phyloP scores from a whole-genome alignment of 2,888 invertebrate genomes.

The Pantelozetes paolii region DNA sequence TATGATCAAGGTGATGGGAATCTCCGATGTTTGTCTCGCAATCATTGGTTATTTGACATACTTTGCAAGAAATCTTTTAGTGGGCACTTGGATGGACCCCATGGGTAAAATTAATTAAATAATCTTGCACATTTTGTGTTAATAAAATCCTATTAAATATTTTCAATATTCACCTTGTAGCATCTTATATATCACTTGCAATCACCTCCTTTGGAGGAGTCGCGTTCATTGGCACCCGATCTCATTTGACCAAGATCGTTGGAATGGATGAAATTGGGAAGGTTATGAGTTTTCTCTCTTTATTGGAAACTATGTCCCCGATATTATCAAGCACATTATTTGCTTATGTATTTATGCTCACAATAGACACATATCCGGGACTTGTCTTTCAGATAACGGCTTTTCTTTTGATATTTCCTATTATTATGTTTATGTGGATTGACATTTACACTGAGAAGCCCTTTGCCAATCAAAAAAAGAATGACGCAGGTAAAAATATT shows the following conservation, averaged over 20 bases:
- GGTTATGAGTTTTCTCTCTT: constrained; percentile 4
- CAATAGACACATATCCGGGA: constrained; percentile 35
- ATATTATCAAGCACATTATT: neutral
- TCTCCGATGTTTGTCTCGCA: neutral
- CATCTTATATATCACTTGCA: neutral
- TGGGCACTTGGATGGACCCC: neutral
- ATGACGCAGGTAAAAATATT: neutral
- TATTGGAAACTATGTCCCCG: constrained; percentile 18
- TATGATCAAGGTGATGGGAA: neutral
- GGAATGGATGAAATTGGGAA: constrained; percentile 26
- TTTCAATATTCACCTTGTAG: neutral
- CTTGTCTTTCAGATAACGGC: neutral
- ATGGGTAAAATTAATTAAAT: neutral
- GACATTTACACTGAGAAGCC: neutral
- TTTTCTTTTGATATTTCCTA: neutral
- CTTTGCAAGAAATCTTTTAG: neutral
- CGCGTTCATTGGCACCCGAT: constrained; percentile 18
- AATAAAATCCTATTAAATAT: neutral
- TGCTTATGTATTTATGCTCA: constrained; percentile 8
- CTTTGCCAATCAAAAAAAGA: neutral
- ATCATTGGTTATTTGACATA: neutral
- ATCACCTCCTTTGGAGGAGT: neutral
- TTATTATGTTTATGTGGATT: constrained; percentile 1
- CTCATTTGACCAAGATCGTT: constrained; percentile 34
- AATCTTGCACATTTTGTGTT: too few species aligned